Evolutionary conservation across 1,140 invertebrate species (phyloP), one percentile per base, ranked within the genome.

Genomic region (Papilio polyxenes): DNA sequence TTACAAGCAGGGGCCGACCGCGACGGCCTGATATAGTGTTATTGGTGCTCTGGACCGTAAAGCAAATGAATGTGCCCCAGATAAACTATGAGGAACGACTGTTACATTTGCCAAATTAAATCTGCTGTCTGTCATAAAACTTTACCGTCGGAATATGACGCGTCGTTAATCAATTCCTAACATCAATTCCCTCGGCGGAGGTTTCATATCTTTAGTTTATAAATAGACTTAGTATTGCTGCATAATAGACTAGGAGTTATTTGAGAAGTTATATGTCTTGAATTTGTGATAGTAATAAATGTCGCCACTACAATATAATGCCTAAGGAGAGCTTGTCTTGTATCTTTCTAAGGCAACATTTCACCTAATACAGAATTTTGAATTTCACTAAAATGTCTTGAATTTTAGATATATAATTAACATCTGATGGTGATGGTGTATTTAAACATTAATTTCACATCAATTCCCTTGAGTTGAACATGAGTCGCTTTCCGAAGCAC

Each of bases 1-100:
- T 79, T 79, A 79, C 53, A 79, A 79, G 31, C 37, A 17, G 53
- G 77, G 77, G 56, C 56, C 53, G 56, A 79, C 77, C 77, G 77
- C 77, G 53, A 75, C 75, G 6, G 51, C 56, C 53, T 79, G 77
- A 79, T 79, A 79, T 79, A 79, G 31, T 79, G 77, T 79, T 79
- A 79, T 79, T 62, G 77, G 77, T 79, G 56, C 40, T 79, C 53
- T 59, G 56, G 77, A 79, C 77, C 77, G 77, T 79, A 79, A 79
- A 79, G 53, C 77, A 79, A 79, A 79, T 79, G 77, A 59, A 79
- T 79, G 77, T 79, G 51, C 77, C 77, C 51, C 77, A 79, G 77
- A 79, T 79, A 79, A 79, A 59, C 77, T 79, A 79, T 79, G 56
- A 79, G 15, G 23, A 79, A 78, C 23, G 51, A 62, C 77, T 15